Evolutionary conservation across 1,140 invertebrate genomes (phyloP), one percentile per base, ranked within the genome.

Genomic region (Halyomorpha halys): DNA sequence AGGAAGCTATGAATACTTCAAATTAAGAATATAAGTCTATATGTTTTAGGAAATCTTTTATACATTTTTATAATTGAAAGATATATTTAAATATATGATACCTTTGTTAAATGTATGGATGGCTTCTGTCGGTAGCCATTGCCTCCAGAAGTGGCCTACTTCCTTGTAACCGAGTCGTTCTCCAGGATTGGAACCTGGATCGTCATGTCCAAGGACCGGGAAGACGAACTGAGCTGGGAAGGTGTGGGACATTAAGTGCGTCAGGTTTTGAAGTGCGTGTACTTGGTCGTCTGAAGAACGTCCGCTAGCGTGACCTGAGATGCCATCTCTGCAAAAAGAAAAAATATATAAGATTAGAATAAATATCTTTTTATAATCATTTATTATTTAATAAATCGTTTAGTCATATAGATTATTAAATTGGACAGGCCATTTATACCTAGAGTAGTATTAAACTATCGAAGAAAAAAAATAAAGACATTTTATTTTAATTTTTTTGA

Each of bases 201-300:
- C 88, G 70, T 89, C 86, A 73, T 89, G 86, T 1, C 89, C 89
- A 64, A 91, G 73, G 1, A 87, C 87, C 3, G 89, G 88, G 71
- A 90, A 90, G 25, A 91, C 85, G 71, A 89, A 90, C 71, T 89
- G 86, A 56, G 83, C 86, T 63, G 83, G 84, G 75, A 91, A 91
- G 19, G 87, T 87, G 69, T 82, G 81, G 25, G 82, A 80, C 61
- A 90, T 76, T 49, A 90, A 74, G 68, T 89, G 83, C 0, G 87
- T 90, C 25, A 90, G 81, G 74, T 90, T 90, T 67, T 86, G 80
- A 49, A 90, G 76, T 25, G 85, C 81, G 68, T 84, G 81, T 68
- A 87, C 73, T 68, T 85, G 83, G 60, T 79, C 75, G 66, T 81
- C 80, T 59, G 83, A 82, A 65, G 73, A 81, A 78, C 64, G 82